Evolutionary conservation across 1,140 invertebrate genomes (phyloP).

Genomic region (Bemisia tabaci): DNA sequence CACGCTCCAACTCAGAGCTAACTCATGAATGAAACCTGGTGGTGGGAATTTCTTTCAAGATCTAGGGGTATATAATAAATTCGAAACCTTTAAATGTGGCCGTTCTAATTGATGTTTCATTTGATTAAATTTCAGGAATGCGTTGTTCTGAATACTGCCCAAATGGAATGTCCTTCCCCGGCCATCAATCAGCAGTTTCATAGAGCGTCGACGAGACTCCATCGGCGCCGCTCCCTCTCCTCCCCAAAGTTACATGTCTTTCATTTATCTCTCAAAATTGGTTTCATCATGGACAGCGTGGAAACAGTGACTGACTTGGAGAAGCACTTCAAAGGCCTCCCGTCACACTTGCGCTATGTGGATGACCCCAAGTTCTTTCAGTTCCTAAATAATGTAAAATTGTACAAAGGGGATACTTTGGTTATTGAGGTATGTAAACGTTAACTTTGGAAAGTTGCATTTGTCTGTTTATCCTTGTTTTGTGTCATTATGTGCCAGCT

Average conservation of each 20-base stretch:
- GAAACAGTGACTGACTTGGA: slow-evolving; percentile 73
- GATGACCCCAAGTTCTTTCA: slow-evolving; percentile 83
- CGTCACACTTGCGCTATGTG: slow-evolving; percentile 70
- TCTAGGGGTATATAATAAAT: no score
- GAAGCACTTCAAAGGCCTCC: slow-evolving; percentile 65
- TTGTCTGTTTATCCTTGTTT: no score
- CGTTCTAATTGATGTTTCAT: neutral
- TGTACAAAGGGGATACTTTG: slow-evolving; percentile 86
- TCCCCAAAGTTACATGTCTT: slow-evolving; percentile 14
- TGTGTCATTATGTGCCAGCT: no score
- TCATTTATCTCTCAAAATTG: slow-evolving; percentile 41
- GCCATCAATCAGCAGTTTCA: slow-evolving; percentile 47
- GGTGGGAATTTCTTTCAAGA: neutral
- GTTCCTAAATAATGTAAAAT: slow-evolving; percentile 72
- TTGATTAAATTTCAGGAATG: slow-evolving; percentile 39
- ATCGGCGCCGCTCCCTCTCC: slow-evolving; percentile 3
- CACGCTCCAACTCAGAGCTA: no score
- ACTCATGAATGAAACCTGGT: neutral
- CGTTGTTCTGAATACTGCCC: slow-evolving; percentile 67
- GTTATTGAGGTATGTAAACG: slow-evolving; percentile 72
- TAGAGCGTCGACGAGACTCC: slow-evolving; percentile 21
- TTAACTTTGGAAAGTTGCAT: no score
- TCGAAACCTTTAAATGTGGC: no score
- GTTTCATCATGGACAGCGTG: slow-evolving; percentile 94
- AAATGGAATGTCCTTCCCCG: slow-evolving; percentile 92